These are phyloP conservation scores for Ridgeia piscesae DNA, from an alignment of 1,140 invertebrate species.

Conservation along the genomic window DNA sequence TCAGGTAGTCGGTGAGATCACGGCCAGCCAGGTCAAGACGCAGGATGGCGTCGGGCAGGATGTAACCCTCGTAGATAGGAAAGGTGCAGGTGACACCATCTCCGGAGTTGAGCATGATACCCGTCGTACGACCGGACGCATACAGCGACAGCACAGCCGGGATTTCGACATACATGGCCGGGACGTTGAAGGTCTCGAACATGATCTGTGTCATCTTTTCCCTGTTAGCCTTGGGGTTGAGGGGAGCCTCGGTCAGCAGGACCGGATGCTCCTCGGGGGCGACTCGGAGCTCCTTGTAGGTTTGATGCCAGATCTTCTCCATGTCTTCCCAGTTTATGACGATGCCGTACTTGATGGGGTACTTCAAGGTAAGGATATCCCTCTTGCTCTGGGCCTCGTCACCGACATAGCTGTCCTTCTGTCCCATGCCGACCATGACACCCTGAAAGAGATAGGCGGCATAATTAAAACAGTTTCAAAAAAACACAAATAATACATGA, in stretches of 20 bases:
- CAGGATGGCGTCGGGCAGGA: conserved; percentile 75
- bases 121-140: conserved; percentile 91
- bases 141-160: conserved; percentile 90
- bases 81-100: conserved; percentile 95
- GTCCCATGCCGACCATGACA: too few relatives aligned
- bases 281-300: conserved; percentile 64
- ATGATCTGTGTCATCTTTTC: conserved; percentile 62
- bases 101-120: conserved; percentile 88
- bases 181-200: conserved; percentile 75
- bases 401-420: too few relatives aligned
- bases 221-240: conserved; percentile 55
- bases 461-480: too few relatives aligned
- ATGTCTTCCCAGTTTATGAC: conserved; percentile 71
- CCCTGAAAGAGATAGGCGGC: conserved; percentile 23
- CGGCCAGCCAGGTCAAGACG: conserved; percentile 89
- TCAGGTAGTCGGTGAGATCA: conserved; percentile 88
- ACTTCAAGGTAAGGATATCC: too few relatives aligned
- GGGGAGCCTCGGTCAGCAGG: too few relatives aligned
- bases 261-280: too few relatives aligned
- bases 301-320: conserved; percentile 89
- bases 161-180: conserved; percentile 91
- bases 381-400: too few relatives aligned
- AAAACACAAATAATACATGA: too few relatives aligned
- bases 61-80: conserved; percentile 82
- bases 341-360: too few relatives aligned